Percentiles rank a stretch among this genome's conserved stretches.
Conservation (phyloP, 1,140 invertebrate genomes). For the Drosophila saltans region DNA sequence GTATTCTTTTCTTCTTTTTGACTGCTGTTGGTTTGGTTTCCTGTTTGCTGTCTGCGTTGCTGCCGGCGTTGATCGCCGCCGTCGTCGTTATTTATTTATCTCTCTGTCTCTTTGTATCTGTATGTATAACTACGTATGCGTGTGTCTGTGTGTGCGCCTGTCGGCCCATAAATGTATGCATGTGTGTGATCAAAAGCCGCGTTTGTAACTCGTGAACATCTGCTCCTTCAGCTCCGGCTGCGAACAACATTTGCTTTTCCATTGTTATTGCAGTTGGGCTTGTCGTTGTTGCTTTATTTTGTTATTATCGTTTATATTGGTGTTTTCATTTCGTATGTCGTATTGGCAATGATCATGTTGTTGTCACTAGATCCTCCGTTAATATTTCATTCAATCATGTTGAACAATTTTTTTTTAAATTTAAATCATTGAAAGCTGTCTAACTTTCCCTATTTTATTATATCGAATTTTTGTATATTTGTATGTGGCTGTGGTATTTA, state of each 20-base stretch:
- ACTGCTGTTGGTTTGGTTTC: conserved; percentile 51
- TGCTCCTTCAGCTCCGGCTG: conserved; percentile 69
- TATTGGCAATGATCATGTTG: conserved; percentile 55
- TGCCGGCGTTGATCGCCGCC: conserved; percentile 65
- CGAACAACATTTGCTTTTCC: conserved; percentile 69
- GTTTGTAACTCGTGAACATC: conserved; percentile 81
- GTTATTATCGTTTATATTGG: conserved; percentile 81
- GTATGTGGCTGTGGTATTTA: no score
- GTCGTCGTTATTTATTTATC: conserved; percentile 77
- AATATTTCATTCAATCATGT: no score
- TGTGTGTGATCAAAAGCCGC: conserved; percentile 56
- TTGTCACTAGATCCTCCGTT: conserved; percentile 3
- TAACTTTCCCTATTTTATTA: no score
- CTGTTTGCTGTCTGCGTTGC: conserved; percentile 64
- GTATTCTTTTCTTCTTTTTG: conserved; percentile 24
- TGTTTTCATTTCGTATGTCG: conserved; percentile 68
- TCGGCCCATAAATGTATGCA: conserved; percentile 28
- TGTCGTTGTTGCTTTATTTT: conserved; percentile 63
- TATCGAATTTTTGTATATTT: no score
- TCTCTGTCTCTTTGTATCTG: conserved; percentile 39
- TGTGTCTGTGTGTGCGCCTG: conserved; percentile 20
- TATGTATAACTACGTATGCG: conserved; percentile 21
- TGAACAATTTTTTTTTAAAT: no score
- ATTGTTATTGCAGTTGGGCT: conserved; percentile 52
- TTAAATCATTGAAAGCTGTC: no score